Base-by-base conservation (phyloP, 2,113 vertebrate species). In the Entomyzon cyanotis region DNA sequence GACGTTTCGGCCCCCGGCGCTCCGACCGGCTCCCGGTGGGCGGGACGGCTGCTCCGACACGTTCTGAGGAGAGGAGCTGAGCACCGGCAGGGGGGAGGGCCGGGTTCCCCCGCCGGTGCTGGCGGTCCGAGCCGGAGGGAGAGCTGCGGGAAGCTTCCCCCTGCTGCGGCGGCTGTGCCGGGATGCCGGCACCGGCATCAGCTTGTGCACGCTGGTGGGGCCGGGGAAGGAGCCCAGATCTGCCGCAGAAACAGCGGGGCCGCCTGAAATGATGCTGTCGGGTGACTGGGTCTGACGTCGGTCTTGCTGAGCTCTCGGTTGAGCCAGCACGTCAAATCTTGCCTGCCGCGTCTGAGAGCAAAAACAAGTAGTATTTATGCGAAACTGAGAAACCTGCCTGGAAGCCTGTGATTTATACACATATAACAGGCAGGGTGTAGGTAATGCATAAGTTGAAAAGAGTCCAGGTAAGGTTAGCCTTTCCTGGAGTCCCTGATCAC, bases 391-490 rank as follows among this genome's bases (percentile, higher is more conserved):
- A 37, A 56, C 55, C 8, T 39, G 9, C 15, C 7, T 1, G 6
- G 17, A 21, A 80, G 35, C 14, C 20, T 0, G 3, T 63, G n/a
- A 23, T 37, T 80, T 67, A 9, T 3, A 19, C 6, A 0, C 10
- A 0, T 15, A 0, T 15, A 58, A 24, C 9, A 60, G 41, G 39
- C 37, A 58, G n/a, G 15, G 21, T 5, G 23, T 42, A 33, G 22
- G 41, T 37, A 52, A 2, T 5, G 31, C 3, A 0, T 15, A 17
- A 23, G 37, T 13, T 58, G 55, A 17, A 49, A 60, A 56, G 50
- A 46, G 31, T 16, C 7, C 0, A 0, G 41, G 46, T 52, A 35
- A 7, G 0, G 0, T 47, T 15, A 24, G 30, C 13, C 2, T n/a
- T 62, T 35, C 33, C 19, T 16, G 31, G 44, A 42, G 18, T 39